These are phyloP conservation scores for Syrista parreyssii DNA, from an alignment of 2,888 invertebrate species.

Conservation along the genomic window DNA sequence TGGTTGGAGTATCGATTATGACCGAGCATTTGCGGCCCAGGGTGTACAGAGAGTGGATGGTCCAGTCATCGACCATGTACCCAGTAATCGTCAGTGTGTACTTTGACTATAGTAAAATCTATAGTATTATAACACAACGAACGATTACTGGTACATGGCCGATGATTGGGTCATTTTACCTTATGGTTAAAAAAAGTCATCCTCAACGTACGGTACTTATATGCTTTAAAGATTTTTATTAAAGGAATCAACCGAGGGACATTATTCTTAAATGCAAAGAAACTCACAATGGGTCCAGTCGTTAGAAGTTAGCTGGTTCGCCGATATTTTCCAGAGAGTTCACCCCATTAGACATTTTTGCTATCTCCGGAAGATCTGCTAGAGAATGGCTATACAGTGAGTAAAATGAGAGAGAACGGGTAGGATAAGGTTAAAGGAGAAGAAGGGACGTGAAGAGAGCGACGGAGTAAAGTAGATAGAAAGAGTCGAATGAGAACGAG, in stretches of 20 bases:
- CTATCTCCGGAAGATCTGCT: conserved; percentile 57
- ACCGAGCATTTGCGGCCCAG: not conserved
- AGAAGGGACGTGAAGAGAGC: not conserved
- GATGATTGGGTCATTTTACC: too few relatives aligned
- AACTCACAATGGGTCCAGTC: conserved; percentile 37
- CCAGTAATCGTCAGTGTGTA: too few relatives aligned
- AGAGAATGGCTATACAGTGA: conserved; percentile 27
- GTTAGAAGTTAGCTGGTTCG: conserved; percentile 41
- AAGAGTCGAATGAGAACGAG: conserved; percentile 19
- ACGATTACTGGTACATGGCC: too few relatives aligned
- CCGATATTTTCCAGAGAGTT: conserved; percentile 63
- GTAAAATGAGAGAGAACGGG: not conserved
- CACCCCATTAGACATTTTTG: conserved; percentile 65
- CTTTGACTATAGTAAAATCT: too few relatives aligned
- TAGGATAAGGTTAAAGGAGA: not conserved
- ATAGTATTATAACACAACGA: too few relatives aligned
- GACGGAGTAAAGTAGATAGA: not conserved
- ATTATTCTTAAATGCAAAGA: conserved; percentile 37
- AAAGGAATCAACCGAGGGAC: conserved; percentile 53
- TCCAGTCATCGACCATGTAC: too few relatives aligned
- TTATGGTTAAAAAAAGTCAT: not conserved
- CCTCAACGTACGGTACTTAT: not conserved
- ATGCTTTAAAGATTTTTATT: not conserved
- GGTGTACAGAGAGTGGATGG: too few relatives aligned
- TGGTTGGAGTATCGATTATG: not conserved